phyloP scores from a whole-genome alignment of 2,113 vertebrate genomes.

The Percina caprodes region DNA sequence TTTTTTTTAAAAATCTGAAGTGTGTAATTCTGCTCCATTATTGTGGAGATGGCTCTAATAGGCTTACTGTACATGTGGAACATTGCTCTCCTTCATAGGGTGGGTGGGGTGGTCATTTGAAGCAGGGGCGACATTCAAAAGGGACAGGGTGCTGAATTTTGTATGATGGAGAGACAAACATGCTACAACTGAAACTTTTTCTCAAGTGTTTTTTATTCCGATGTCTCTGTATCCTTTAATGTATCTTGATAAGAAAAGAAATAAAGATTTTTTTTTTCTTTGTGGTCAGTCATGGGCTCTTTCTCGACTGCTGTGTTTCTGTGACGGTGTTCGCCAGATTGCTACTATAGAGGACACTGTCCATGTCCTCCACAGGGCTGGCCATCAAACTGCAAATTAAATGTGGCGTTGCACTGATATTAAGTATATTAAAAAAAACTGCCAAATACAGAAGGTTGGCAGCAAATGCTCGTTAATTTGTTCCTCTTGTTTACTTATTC shows the following conservation, averaged over 20 bases:
- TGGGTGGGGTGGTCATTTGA: slow-evolving; percentile 36
- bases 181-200: slow-evolving; percentile 79
- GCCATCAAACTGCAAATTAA: not conserved
- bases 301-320: slow-evolving; percentile 18
- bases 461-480: not conserved
- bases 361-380: not conserved
- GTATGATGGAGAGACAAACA: slow-evolving; percentile 75
- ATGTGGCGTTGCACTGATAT: too few relatives aligned
- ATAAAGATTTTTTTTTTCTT: slow-evolving; percentile 84
- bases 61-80: slow-evolving; percentile 69
- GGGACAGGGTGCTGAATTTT: slow-evolving; percentile 73
- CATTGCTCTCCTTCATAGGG: slow-evolving; percentile 63
- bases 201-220: slow-evolving; percentile 82
- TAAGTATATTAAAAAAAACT: not conserved
- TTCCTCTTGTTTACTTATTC: not conserved
- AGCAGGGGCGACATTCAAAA: slow-evolving; percentile 52
- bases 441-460: not conserved
- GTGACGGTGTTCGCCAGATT: not conserved
- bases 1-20: slow-evolving; percentile 70
- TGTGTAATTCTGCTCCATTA: slow-evolving; percentile 69
- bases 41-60: slow-evolving; percentile 65
- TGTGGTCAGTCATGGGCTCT: slow-evolving; percentile 64
- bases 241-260: slow-evolving; percentile 86
- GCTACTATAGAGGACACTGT: not conserved
- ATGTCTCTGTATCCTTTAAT: slow-evolving; percentile 84